These are phyloP conservation scores for Esox masquinongy DNA, from an alignment of 2,797 vertebrate species.

Conservation along the genomic window DNA sequence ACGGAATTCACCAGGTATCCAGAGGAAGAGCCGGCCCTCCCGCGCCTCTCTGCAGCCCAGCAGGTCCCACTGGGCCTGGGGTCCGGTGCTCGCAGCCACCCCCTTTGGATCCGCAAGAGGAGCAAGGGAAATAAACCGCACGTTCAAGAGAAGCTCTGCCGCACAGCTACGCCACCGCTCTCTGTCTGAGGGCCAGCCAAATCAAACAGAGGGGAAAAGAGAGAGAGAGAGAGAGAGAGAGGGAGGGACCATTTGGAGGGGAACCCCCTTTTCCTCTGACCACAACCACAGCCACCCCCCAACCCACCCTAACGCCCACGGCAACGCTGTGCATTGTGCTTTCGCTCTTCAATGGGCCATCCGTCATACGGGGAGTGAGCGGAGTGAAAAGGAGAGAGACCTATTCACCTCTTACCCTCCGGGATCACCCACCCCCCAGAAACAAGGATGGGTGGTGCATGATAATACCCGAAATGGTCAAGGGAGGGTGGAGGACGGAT, in stretches of 20 bases:
- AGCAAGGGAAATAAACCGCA: constrained; percentile 46
- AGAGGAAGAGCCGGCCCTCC: not conserved
- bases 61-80: constrained; percentile 36
- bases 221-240: not conserved
- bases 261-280: constrained; percentile 10
- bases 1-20: constrained; percentile 32
- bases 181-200: constrained; percentile 59
- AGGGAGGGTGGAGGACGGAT: constrained; percentile 25
- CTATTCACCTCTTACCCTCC: constrained; percentile 66
- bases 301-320: constrained; percentile 44
- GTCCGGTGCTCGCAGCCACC: constrained; percentile 40
- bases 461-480: constrained; percentile 33
- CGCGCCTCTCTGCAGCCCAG: not conserved
- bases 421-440: constrained; percentile 6
- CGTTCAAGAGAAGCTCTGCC: constrained; percentile 52
- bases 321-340: constrained; percentile 68
- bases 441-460: constrained; percentile 14
- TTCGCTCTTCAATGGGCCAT: constrained; percentile 66
- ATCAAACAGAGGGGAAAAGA: constrained; percentile 37
- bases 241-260: not conserved
- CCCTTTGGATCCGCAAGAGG: constrained; percentile 52
- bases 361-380: constrained; percentile 55
- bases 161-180: constrained; percentile 40
- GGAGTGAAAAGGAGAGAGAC: constrained; percentile 57
- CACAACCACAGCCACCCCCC: constrained; percentile 16